Base-by-base conservation (phyloP, 2,797 vertebrate genomes). In the Eulemur albifrons region DNA sequence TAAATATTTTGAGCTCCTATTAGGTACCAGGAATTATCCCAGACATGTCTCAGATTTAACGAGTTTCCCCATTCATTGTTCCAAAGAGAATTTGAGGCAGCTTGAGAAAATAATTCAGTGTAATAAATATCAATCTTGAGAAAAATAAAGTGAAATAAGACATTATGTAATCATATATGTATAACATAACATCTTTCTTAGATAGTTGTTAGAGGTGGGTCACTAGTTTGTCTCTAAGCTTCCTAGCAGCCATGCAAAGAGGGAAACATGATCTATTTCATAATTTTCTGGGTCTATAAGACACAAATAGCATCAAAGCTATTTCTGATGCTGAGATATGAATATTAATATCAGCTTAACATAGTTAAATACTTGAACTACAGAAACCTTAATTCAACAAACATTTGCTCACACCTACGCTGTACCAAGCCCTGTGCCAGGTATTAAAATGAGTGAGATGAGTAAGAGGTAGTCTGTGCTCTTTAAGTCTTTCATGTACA, bases 341-440 rank as follows among this genome's bases (percentile, higher is more conserved):
- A 90, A 87, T 97, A 93, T 59, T 93, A 95, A 93, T 88, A 73
- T 95, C 45, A 91, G 43, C 48, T 65, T 97, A 75, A 94, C 70
- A 90, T 27, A 94, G 59, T 88, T 69, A 93, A 97, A 96, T 90
- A 88, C 89, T 82, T 90, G 73, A 97, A 81, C 91, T 96, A 93
- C 61, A 97, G 80, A 97, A 97, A 98, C 54, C 75, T 96, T 96
- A 95, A 95, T 92, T 88, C 96, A 95, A 95, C 94, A 97, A 97
- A 97, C 94, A 96, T 93, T 93, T 80, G 93, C 76, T 97, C 89
- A 97, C 91, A 93, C 61, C 93, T 94, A 84, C 92, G 91, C 96
- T 84, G 72, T 59, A 48, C 61, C 43, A 90, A 96, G 76, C 77
- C 35, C 13, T 76, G 43, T 54, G 95, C 96, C 95, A 96, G 70